Evolutionary conservation across 2,797 vertebrate genomes (phyloP).

Genomic region (Sandelia bainsii): DNA sequence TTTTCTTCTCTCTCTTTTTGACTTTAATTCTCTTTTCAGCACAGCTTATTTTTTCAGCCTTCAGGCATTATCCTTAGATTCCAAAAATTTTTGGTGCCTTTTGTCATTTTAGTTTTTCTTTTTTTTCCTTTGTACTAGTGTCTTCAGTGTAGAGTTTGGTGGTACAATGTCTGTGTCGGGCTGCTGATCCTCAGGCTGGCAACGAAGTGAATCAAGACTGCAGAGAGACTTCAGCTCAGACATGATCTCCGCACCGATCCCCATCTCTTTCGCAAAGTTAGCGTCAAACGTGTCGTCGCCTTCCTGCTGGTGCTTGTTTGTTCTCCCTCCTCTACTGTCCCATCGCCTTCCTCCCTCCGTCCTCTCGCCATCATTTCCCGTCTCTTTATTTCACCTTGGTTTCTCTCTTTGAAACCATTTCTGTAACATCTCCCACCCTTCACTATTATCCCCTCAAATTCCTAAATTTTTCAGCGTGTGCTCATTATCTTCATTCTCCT

Average conservation of each 20-base stretch:
- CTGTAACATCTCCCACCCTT: slow-evolving; percentile 41
- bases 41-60: slow-evolving; percentile 60
- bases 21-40: slow-evolving; percentile 38
- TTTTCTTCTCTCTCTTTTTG: neutral
- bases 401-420: slow-evolving; percentile 54
- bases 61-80: slow-evolving; percentile 47
- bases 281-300: slow-evolving; percentile 70
- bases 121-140: no score
- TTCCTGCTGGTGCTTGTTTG: slow-evolving; percentile 54
- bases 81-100: slow-evolving; percentile 36
- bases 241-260: slow-evolving; percentile 80
- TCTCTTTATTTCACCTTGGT: slow-evolving; percentile 47
- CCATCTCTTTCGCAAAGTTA: slow-evolving; percentile 80
- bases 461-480: slow-evolving; percentile 35
- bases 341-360: slow-evolving; percentile 21
- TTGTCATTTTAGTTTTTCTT: slow-evolving; percentile 35
- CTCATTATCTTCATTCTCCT: slow-evolving; percentile 35
- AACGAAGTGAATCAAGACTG: no score
- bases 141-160: no score
- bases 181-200: no score
- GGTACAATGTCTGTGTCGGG: no score
- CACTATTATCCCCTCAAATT: slow-evolving; percentile 43
- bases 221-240: slow-evolving; percentile 87
- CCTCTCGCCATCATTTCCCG: slow-evolving; percentile 26
- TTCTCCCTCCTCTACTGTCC: slow-evolving; percentile 38